Base-by-base conservation (phyloP, 2,113 vertebrate species). In the Melanostigma gelatinosum region DNA sequence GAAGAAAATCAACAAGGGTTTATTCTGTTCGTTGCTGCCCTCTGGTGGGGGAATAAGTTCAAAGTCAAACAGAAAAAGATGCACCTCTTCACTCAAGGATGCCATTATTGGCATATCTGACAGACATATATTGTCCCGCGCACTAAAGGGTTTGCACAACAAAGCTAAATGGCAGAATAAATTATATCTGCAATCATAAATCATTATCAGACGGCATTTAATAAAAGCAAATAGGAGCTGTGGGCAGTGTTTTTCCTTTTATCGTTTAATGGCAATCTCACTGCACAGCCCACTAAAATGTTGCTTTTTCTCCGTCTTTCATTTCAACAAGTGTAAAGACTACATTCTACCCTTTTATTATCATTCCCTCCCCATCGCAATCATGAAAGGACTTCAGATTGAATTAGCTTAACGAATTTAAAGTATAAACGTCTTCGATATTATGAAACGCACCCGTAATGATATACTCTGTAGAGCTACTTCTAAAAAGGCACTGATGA, bases 11-110 rank as follows among this genome's bases (percentile, higher is more conserved):
- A 44, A n/a, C 7, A 20, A 32, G 32, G 15, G 0, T 52, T 85
- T 84, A 4, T 71, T 85, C 85, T 91, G 82, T 82, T 75, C 75
- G 54, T 69, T 93, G 90, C 92, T 94, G 92, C 92, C 88, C 86
- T 86, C 93, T 94, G 79, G 80, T 92, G 93, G 89, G 50, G 8
- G 79, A 72, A 62, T 10, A 18, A 7, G 36, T 44, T 40, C 16
- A 74, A 61, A 82, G 48, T 46, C 9, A 67, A 36, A 38, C 7
- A 81, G 34, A 54, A 42, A 69, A 48, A 40, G 16, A 27, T 6
- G 0, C 0, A 27, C 22, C 16, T 52, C 61, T 50, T 57, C 48
- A 22, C 22, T 66, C 8, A 60, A 12, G 10, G 22, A 64, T 38
- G 22, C 20, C 3, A 40, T 58, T 40, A 50, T 22, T 75, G 34